These are phyloP conservation scores for Aeoliscus strigatus DNA, from an alignment of 2,797 vertebrate genomes.

Conservation along the genomic window DNA sequence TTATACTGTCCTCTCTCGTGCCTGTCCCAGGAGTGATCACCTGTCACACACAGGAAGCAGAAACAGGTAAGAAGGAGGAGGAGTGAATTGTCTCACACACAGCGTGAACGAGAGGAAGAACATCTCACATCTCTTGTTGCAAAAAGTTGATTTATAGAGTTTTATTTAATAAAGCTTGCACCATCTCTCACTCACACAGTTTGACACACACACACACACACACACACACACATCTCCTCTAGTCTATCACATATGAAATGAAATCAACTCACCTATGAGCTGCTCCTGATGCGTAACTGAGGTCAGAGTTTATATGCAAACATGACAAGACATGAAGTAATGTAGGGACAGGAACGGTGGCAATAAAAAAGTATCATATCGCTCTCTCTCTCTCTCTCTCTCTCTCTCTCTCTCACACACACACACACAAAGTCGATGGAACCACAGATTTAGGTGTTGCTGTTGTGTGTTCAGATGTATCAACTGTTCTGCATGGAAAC, in stretches of 20 bases:
- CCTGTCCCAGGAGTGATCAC: slow-evolving; percentile 63
- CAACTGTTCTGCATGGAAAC: no score
- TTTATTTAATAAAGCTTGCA: slow-evolving; percentile 45
- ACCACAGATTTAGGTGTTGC: no score
- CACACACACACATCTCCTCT: neutral
- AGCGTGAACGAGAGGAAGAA: slow-evolving; percentile 58
- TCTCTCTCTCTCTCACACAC: no score
- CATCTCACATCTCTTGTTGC: slow-evolving; percentile 69
- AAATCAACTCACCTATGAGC: neutral
- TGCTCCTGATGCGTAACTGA: slow-evolving; percentile 71
- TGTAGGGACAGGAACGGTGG: no score
- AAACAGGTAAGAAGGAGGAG: slow-evolving; percentile 43
- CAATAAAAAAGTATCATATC: no score
- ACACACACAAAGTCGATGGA: no score
- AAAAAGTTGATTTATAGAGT: slow-evolving; percentile 59
- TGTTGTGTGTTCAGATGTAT: no score
- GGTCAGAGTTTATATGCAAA: slow-evolving; percentile 79
- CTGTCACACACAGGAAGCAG: slow-evolving; percentile 75
- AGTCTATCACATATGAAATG: slow-evolving; percentile 31
- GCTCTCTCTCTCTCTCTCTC: slow-evolving; percentile 4
- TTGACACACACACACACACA: slow-evolving; percentile 15
- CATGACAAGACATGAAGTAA: no score
- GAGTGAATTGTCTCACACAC: slow-evolving; percentile 61
- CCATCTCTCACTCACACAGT: slow-evolving; percentile 7
- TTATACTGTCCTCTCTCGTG: slow-evolving; percentile 20